Evolutionary conservation across 2,113 vertebrate genomes (phyloP), one percentile per base, ranked within the genome.

Genomic region (Rostratula benghalensis): DNA sequence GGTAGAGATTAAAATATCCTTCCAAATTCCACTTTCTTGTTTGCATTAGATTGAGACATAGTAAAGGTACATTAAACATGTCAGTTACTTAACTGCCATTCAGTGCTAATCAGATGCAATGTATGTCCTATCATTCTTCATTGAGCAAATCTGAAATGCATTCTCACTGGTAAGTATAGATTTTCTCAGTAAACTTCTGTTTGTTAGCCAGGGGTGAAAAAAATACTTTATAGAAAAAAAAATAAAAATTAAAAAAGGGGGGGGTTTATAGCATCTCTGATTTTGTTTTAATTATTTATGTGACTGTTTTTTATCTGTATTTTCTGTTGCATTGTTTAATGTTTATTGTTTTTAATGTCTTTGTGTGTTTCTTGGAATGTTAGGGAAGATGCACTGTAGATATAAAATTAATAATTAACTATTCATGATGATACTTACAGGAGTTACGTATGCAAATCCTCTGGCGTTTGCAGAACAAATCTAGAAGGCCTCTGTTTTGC

Each of bases 391-490:
- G 27, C 24, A 67, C 18, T 70, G 27, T 81, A 78, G 69, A 83
- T 91, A 93, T 56, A 83, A 93, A 91, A 95, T 94, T 51, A 83
- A 83, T 83, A 45, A 93, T 89, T 94, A 73, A 95, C 60, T 90
- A 37, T 84, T 92, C 41, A 78, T 91, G 41, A 60, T 90, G 51
- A 78, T 83, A 83, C 43, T 94, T 94, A 51, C 27, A 76, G 63
- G 75, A 85, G 17, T 90, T 90, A 80, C 27, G 67, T 25, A 43
- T 60, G 71, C 54, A 95, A 96, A 78, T 83, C 51, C 54, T 86
- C 33, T 56, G 33, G 39, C 2, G 2, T 59, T 50, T 83, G 31
- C 65, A 41, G 23, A 94, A 61, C 48, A 87, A 78, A 82, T 68
- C 27, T 78, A 30, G 22, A 46, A 73, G 13, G 21, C 23, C 25